Evolutionary conservation across 2,797 vertebrate species (phyloP), one percentile per base, ranked within the genome.

Genomic region (Alauda arvensis): DNA sequence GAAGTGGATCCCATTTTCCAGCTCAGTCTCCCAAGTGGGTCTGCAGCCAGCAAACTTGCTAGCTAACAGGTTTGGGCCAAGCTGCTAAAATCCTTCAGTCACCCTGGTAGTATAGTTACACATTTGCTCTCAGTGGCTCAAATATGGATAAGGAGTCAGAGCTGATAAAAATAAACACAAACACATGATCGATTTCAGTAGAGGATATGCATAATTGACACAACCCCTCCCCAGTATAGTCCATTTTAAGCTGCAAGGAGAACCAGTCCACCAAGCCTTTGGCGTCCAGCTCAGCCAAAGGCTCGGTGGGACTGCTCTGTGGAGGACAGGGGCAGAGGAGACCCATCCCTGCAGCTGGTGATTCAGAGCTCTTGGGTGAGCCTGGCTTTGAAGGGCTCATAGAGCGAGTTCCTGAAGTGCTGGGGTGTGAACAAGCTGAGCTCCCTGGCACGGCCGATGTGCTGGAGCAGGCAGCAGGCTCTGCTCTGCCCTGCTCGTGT

Each of bases 361-460:
- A 53, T 55, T 62, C 23, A 29, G 66, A 48, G 34, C 51, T 14
- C 51, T 39, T 2, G 9, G 18, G 31, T 57, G 46, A 46, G 51
- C 34, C 65, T 82, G 72, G 15, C 10, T 53, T 60, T 57, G 61
- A 63, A 77, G 18, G 6, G 21, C 28, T 53, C 7, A 0, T 14
- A 4, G 17, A 28, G 29, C 0, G 5, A 66, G 57, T 10, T n/a
- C 25, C 61, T 49, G n/a, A 14, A 61, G 19, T 11, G 74, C 29
- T 23, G 57, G 31, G 48, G 8, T 34, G 25, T 39, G 70, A 25
- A 8, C 17, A 13, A 63, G 71, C 20, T 16, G 63, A 61, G 69
- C 53, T 89, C 34, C 31, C 33, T 10, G 3, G 18, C 28, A 10
- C 0, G 0, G 75, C 48, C 25, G 56, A 3, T 52, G 68, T 0